phyloP scores from a whole-genome alignment of 2,888 invertebrate species.

The Polietes domitor region DNA sequence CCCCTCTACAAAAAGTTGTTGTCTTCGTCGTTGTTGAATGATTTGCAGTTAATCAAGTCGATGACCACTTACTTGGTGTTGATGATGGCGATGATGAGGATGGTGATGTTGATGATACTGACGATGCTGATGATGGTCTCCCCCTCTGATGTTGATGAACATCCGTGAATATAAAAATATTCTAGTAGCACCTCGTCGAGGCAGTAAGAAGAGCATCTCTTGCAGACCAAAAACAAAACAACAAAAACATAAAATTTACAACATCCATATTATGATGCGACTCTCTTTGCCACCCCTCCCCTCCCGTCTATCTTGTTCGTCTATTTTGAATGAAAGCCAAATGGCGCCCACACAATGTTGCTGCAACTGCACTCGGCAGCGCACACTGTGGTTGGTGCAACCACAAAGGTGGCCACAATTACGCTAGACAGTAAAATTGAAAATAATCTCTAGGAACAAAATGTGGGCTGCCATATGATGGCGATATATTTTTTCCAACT shows the following conservation, averaged over 20 bases:
- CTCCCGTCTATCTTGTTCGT: slow-evolving; percentile 10
- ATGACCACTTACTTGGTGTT: slow-evolving; percentile 34
- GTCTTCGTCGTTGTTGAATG: slow-evolving; percentile 5
- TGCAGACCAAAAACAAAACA: neutral
- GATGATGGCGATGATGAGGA: neutral
- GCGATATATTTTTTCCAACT: too few species aligned
- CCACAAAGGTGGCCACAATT: too few species aligned
- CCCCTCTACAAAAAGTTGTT: slow-evolving; percentile 29
- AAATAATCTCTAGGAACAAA: too few species aligned
- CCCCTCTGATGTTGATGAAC: neutral
- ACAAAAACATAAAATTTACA: slow-evolving; percentile 22
- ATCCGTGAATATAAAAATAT: slow-evolving; percentile 30
- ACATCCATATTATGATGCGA: slow-evolving; percentile 15
- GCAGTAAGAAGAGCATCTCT: neutral
- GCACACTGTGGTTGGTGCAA: too few species aligned
- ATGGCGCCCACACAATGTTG: slow-evolving; percentile 55
- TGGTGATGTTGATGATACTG: too few species aligned
- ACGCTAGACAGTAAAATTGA: too few species aligned
- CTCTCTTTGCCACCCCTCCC: neutral
- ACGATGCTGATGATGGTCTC: too few species aligned
- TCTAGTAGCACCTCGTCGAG: neutral
- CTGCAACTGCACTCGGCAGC: neutral
- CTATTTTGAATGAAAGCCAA: slow-evolving; percentile 51
- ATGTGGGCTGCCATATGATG: too few species aligned
- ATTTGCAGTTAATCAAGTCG: slow-evolving; percentile 50